Evolutionary conservation across 2,888 invertebrate genomes (phyloP).

Genomic region (Xanthia togata): DNA sequence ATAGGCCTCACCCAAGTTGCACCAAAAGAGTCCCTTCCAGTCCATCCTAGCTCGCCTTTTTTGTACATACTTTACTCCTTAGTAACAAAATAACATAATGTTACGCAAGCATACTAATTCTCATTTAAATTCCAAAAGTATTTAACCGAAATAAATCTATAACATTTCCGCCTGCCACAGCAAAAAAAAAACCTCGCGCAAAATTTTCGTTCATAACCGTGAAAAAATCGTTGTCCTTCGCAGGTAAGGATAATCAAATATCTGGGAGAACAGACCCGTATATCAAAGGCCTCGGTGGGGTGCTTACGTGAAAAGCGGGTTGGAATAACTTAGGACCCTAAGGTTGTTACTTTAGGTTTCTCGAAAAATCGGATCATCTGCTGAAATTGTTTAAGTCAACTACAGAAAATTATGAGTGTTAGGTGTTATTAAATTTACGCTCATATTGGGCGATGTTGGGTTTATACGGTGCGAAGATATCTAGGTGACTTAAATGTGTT

Average conservation of each 20-base stretch:
- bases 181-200: slow-evolving; percentile 40
- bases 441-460: slow-evolving; percentile 1
- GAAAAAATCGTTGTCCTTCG: slow-evolving; percentile 58
- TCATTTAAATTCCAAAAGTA: slow-evolving; percentile 13
- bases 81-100: not conserved
- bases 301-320: slow-evolving; percentile 60
- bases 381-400: slow-evolving; percentile 46
- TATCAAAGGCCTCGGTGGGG: slow-evolving; percentile 66
- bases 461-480: not conserved
- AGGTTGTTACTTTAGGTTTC: slow-evolving; percentile 60
- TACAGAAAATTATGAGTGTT: slow-evolving; percentile 35
- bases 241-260: slow-evolving; percentile 69
- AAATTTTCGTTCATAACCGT: slow-evolving; percentile 57
- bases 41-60: not conserved
- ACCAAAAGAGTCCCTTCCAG: not conserved
- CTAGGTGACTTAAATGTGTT: not conserved
- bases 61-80: not conserved
- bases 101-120: not conserved
- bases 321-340: slow-evolving; percentile 63
- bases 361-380: slow-evolving; percentile 52
- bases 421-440: slow-evolving; percentile 33
- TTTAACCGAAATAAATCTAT: slow-evolving; percentile 50
- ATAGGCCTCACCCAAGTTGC: not conserved
- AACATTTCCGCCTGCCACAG: slow-evolving; percentile 30
- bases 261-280: slow-evolving; percentile 59